phyloP scores from a whole-genome alignment of 2,113 vertebrate species.

The Nycticebus coucang region DNA sequence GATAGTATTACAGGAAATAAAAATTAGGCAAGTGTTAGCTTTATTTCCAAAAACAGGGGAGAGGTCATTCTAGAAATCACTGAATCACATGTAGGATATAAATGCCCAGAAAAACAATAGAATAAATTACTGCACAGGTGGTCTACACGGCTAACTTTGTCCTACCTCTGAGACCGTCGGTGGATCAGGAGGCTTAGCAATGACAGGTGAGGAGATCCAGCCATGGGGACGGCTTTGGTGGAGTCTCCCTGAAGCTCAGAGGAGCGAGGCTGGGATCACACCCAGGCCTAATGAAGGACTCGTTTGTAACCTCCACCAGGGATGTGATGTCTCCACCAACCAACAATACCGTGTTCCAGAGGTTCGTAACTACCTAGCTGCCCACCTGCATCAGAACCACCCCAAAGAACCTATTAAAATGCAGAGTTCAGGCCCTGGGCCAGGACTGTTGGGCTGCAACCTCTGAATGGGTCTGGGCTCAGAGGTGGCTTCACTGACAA shows the following conservation, averaged over 20 bases:
- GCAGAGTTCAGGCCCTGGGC: background rate
- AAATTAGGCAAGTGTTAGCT: background rate
- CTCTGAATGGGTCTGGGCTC: background rate
- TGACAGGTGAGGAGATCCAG: rapidly evolving
- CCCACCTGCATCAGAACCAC: too few relatives aligned
- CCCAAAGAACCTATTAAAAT: background rate
- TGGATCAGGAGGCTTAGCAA: too few relatives aligned
- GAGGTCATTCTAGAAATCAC: background rate
- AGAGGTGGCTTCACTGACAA: too few relatives aligned
- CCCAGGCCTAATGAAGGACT: rapidly evolving
- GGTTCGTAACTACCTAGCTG: rapidly evolving
- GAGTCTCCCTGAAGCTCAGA: background rate
- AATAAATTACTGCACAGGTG: background rate
- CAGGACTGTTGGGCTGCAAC: background rate
- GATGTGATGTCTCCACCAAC: rapidly evolving
- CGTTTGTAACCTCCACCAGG: rapidly evolving
- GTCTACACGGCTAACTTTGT: background rate
- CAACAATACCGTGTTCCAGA: too few relatives aligned
- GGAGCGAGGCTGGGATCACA: rapidly evolving
- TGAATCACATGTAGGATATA: rapidly evolving
- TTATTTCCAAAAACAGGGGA: background rate
- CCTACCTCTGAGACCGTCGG: rapidly evolving
- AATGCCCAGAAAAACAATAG: background rate
- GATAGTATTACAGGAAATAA: background rate
- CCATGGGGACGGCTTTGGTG: background rate